Conservation (phyloP, 2,888 invertebrate genomes). For the Dryocosmus kuriphilus region DNA sequence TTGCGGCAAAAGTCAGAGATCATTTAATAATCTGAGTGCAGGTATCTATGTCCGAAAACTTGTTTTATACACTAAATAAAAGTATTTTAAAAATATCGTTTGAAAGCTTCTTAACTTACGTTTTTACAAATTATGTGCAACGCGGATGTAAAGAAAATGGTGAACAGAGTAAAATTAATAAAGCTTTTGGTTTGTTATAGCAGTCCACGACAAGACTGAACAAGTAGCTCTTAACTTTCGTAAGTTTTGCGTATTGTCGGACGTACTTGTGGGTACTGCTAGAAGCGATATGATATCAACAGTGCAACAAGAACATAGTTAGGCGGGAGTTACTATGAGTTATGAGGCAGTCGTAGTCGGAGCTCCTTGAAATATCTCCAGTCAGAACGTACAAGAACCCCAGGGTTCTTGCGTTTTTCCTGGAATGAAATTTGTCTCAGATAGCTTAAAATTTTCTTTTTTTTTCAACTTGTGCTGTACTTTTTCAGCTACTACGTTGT, state of each 20-base stretch:
- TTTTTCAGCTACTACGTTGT: not conserved
- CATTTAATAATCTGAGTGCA: no score
- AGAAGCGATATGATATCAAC: constrained; percentile 9
- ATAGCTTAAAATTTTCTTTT: constrained; percentile 16
- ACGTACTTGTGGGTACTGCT: constrained; percentile 18
- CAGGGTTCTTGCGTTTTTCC: constrained; percentile 5
- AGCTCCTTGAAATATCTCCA: constrained; percentile 10
- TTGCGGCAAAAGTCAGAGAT: no score
- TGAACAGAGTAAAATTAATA: not conserved
- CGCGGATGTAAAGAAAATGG: no score
- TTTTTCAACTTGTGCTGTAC: constrained; percentile 18
- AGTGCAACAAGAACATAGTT: constrained; percentile 18
- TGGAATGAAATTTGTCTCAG: constrained; percentile 20
- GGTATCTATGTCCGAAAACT: no score
- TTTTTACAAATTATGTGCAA: no score
- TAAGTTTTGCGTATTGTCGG: constrained; percentile 12
- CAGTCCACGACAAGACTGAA: not conserved
- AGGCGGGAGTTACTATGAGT: not conserved
- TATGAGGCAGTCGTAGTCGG: not conserved
- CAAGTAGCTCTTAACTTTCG: not conserved
- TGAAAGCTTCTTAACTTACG: no score
- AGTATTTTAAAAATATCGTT: no score
- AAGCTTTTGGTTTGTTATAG: not conserved
- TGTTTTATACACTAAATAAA: no score
- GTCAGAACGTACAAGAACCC: not conserved